Base-by-base conservation (phyloP, 2,888 invertebrate species). In the Caenorhabditis parvicauda region DNA sequence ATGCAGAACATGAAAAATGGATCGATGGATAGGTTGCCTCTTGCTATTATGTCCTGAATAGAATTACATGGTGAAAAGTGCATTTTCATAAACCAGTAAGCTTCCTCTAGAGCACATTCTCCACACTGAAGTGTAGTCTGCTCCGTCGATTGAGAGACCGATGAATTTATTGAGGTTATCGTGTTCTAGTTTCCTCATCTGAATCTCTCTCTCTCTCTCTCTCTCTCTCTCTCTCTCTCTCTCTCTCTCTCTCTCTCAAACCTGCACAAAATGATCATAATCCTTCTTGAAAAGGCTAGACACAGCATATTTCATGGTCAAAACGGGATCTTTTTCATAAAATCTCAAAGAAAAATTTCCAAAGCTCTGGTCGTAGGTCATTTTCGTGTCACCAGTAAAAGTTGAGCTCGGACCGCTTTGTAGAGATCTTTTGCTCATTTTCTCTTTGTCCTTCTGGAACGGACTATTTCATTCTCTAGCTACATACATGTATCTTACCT, bases 81-180 rank as follows among this genome's bases (percentile, higher is more conserved):
- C 12, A 12, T 32, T n/a, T n/a, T n/a, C n/a, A n/a, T n/a, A n/a
- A n/a, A 70, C 70, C 59, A 59, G 56, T 9, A 70, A 47, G 39
- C 61, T 63, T 1, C 68, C 68, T 9, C 77, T 45, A 46, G 62
- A 64, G 54, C 77, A 79, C 57, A 67, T 72, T 50, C 72, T 75
- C 77, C 78, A 77, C 7, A 77, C 56, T 2, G 75, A 58, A 22
- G 74, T 24, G 39, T 68, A 64, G 4, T 64, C 64, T 0, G 71
- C 65, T 1, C 64, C 70, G 44, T 79, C 79, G 22, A 75, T 63
- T 19, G 73, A 76, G 28, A 79, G 19, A 1, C 79, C 79, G 24
- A 77, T 54, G 43, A 79, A 80, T 28, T 69, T 68, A 61, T 79
- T 77, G n/a, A 74, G 32, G 54, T 79, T 79, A 29, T 74, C 74